Evolutionary conservation across 2,888 invertebrate genomes (phyloP).

Genomic region (Saturnia japonica): DNA sequence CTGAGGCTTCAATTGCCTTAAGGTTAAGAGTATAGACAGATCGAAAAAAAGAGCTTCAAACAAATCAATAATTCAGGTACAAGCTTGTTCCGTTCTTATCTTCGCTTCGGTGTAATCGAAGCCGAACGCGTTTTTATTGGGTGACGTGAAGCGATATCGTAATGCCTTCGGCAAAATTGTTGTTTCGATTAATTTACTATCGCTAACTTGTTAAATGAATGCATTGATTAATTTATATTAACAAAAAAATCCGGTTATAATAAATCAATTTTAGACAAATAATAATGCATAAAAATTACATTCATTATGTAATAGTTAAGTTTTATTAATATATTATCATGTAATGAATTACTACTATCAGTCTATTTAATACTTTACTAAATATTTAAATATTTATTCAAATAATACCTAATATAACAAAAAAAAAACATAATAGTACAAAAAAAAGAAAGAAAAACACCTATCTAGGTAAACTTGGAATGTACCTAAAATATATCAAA

Average conservation of each 20-base stretch:
- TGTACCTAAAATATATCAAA: no score
- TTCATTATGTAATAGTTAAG: neutral
- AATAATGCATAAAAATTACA: neutral
- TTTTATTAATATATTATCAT: neutral
- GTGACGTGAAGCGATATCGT: neutral
- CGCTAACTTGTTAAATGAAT: neutral
- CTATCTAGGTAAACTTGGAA: no score
- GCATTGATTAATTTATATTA: neutral
- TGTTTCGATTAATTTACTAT: neutral
- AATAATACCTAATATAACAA: no score
- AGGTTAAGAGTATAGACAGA: no score
- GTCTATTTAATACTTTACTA: neutral
- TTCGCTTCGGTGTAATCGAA: neutral
- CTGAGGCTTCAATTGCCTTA: no score
- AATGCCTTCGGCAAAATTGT: constrained; percentile 2
- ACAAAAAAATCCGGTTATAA: neutral
- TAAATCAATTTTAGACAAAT: neutral
- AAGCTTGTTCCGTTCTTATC: neutral
- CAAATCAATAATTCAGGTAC: neutral
- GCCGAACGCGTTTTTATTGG: neutral
- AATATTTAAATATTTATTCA: no score
- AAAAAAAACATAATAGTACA: no score
- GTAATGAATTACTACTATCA: neutral
- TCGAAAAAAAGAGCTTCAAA: no score
- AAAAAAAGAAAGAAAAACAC: no score